Base-by-base conservation (phyloP, 1,140 invertebrate genomes). In the Pemphigus obesinymphae region DNA sequence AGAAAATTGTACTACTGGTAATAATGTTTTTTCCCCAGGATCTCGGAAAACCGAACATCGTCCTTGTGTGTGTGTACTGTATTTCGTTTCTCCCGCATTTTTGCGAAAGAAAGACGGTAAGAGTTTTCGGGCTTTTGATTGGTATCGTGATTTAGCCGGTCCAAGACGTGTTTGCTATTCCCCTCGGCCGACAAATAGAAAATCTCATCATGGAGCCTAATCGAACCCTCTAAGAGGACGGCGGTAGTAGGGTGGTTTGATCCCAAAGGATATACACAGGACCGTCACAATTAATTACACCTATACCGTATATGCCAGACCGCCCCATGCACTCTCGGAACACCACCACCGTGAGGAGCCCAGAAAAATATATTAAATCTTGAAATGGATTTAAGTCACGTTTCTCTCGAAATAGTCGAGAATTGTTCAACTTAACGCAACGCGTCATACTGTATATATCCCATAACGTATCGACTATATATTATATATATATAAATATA, bases 201-300 rank as follows among this genome's bases (percentile, higher is more conserved):
- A 80, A 80, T 80, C 76, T 80, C 76, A 80, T 63, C 76, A 61
- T 43, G 55, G 8, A 43, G 26, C 37, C 76, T 20, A 29, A 78
- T 78, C 75, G 53, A 78, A 78, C 53, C 7, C 50, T 0, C 13
- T 10, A n/a, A 40, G 45, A 17, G 8, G 7, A 34, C 10, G 20
- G 15, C 8, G 31, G 20, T n/a, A n/a, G 72, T 40, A 23, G 66
- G 20, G 23, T 37, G 34, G 15, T 40, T 72, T 17, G 26, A 29
- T 80, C 53, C 76, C 53, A 8, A 29, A 61, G 55, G 76, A 63
- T 80, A 80, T 61, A 61, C 20, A 61, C 53, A 15, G 23, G 15
- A 45, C 53, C 13, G 53, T 78, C 53, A 26, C 76, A 80, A 80
- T 80, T 80, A 80, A 80, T 80, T 80, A 80, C 76, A 80, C 76